A percentile compares a stretch with the other conserved stretches of the same genome.
These are phyloP conservation scores for Aphidius colemani DNA, from an alignment of 2,888 invertebrate species.

Conservation along the genomic window DNA sequence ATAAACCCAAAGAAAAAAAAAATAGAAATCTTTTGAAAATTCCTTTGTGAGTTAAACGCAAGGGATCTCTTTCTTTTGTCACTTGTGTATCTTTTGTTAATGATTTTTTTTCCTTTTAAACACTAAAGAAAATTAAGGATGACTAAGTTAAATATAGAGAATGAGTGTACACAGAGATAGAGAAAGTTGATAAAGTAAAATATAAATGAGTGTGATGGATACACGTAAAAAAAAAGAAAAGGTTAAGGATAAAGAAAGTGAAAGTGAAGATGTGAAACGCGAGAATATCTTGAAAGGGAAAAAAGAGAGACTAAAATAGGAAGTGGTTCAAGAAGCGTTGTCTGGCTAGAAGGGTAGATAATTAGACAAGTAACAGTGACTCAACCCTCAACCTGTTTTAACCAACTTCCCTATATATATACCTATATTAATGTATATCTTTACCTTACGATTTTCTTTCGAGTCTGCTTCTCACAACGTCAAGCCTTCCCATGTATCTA, in stretches of 20 bases:
- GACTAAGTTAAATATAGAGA: too few relatives aligned
- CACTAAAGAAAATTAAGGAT: too few relatives aligned
- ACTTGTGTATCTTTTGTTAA: too few relatives aligned
- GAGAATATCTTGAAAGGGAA: neutral
- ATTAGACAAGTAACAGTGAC: slow-evolving; percentile 55
- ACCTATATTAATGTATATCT: slow-evolving; percentile 5
- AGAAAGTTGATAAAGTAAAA: slow-evolving; percentile 17
- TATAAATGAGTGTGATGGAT: slow-evolving; percentile 21
- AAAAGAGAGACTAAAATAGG: slow-evolving; percentile 14
- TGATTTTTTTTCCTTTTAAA: too few relatives aligned
- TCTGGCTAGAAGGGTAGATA: slow-evolving; percentile 44
- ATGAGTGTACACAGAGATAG: neutral
- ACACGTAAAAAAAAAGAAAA: slow-evolving; percentile 14
- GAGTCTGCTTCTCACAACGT: slow-evolving; percentile 32
- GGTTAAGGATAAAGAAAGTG: slow-evolving; percentile 22
- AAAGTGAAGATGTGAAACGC: slow-evolving; percentile 5
- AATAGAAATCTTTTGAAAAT: too few relatives aligned
- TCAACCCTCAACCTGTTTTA: slow-evolving; percentile 32
- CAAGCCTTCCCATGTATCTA: slow-evolving; percentile 42
- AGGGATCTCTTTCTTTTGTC: too few relatives aligned
- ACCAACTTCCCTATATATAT: slow-evolving; percentile 27
- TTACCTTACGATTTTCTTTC: slow-evolving; percentile 25
- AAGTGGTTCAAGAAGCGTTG: slow-evolving; percentile 36
- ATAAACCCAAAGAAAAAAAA: too few relatives aligned
- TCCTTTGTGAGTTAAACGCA: too few relatives aligned